These are phyloP conservation scores for Euspilapteryx auroguttella DNA, from an alignment of 2,888 invertebrate genomes.

Conservation along the genomic window DNA sequence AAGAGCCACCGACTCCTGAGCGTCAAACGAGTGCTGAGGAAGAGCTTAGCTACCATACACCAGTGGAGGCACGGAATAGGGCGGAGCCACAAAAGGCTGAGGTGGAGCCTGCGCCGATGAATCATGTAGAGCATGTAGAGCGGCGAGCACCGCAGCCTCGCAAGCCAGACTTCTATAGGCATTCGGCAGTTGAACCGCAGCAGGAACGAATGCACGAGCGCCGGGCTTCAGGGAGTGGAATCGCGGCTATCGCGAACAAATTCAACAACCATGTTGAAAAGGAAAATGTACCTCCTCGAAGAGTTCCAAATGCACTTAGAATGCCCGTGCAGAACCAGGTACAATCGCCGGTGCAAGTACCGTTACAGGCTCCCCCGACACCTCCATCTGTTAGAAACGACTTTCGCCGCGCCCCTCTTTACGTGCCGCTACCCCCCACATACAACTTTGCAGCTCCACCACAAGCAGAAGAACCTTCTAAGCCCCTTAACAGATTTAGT, in stretches of 20 bases:
- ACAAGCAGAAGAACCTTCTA: slow-evolving; percentile 28
- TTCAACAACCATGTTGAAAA: slow-evolving; percentile 28
- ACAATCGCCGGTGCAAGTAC: slow-evolving; percentile 7
- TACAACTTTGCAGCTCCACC: slow-evolving; percentile 44
- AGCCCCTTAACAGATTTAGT: slow-evolving; percentile 45
- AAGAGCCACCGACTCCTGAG: slow-evolving; percentile 25
- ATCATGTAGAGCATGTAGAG: slow-evolving; percentile 24
- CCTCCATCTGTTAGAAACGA: slow-evolving; percentile 19
- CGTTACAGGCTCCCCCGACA: slow-evolving; percentile 8
- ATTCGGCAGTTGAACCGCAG: slow-evolving; percentile 32
- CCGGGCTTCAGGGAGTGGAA: slow-evolving; percentile 31
- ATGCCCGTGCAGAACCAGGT: slow-evolving; percentile 8
- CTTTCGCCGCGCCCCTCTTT: slow-evolving; percentile 21
- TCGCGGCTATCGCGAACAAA: slow-evolving; percentile 41
- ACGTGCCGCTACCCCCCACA: slow-evolving; percentile 38
- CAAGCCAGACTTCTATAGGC: slow-evolving; percentile 36
- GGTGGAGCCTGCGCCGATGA: slow-evolving; percentile 19
- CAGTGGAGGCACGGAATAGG: slow-evolving; percentile 22
- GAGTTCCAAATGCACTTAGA: background rate
- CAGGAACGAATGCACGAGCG: slow-evolving; percentile 10
- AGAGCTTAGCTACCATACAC: slow-evolving; percentile 23
- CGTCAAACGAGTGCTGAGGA: slow-evolving; percentile 27
- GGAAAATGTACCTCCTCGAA: slow-evolving; percentile 15
- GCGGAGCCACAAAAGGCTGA: slow-evolving; percentile 23
- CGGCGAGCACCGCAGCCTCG: slow-evolving; percentile 22